Conservation (phyloP, 2,113 vertebrate species). For the Turnix velox region DNA sequence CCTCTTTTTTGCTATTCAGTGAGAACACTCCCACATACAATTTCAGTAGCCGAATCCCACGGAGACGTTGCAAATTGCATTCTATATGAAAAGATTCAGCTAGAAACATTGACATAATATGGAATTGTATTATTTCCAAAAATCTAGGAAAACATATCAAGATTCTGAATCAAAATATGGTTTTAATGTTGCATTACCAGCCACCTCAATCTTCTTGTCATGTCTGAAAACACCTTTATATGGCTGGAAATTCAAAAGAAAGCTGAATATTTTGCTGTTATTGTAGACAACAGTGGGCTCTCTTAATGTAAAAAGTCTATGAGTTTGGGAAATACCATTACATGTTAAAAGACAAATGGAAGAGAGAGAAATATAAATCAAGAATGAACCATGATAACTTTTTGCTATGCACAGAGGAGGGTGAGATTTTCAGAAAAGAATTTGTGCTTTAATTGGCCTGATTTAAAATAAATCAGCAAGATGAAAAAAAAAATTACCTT, state of each 20-base stretch:
- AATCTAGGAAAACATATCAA: slow-evolving; percentile 28
- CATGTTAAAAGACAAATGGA: not conserved
- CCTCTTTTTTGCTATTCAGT: slow-evolving; percentile 42
- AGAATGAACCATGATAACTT: not conserved
- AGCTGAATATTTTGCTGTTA: not conserved
- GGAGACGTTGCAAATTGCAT: slow-evolving; percentile 20
- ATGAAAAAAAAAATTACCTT: not conserved
- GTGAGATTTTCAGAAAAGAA: not conserved
- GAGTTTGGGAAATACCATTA: slow-evolving; percentile 33
- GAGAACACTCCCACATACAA: slow-evolving; percentile 45
- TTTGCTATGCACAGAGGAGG: not conserved
- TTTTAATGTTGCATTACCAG: not conserved
- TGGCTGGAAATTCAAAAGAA: not conserved
- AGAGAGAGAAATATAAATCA: not conserved
- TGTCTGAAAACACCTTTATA: not conserved
- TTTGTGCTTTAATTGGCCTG: not conserved
- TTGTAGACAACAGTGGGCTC: not conserved
- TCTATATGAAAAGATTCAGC: slow-evolving; percentile 45
- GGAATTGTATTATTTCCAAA: slow-evolving; percentile 33
- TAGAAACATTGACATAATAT: slow-evolving; percentile 24
- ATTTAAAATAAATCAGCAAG: not conserved
- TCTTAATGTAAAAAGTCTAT: not conserved
- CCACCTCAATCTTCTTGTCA: not conserved
- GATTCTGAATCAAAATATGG: slow-evolving; percentile 32
- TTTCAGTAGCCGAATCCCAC: slow-evolving; percentile 40